Evolutionary conservation across 2,113 vertebrate species (phyloP).

Genomic region (Embiotoca jacksoni): DNA sequence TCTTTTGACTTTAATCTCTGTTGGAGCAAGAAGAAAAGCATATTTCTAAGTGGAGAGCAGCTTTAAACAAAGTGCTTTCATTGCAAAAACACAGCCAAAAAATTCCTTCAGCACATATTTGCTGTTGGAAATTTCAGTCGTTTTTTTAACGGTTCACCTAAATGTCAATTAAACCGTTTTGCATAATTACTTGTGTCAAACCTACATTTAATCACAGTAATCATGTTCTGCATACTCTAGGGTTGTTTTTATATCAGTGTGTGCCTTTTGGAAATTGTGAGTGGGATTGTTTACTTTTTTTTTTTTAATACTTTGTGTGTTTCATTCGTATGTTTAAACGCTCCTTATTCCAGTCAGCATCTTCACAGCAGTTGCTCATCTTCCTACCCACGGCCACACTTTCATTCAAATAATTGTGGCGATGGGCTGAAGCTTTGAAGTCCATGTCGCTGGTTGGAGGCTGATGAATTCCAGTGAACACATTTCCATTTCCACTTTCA

Average conservation of each 20-base stretch:
- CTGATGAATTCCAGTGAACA: constrained; percentile 69
- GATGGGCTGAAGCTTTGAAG: constrained; percentile 73
- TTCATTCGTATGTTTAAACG: neutral
- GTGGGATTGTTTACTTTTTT: too few species aligned
- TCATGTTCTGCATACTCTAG: neutral
- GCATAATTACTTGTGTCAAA: neutral
- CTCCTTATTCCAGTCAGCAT: constrained; percentile 12
- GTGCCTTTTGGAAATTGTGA: neutral
- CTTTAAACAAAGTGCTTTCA: too few species aligned
- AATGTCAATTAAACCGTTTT: neutral
- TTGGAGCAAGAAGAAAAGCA: too few species aligned
- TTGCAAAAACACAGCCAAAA: too few species aligned
- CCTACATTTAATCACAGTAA: neutral
- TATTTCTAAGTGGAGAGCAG: too few species aligned
- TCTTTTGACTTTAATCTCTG: too few species aligned
- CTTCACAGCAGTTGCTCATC: constrained; percentile 30
- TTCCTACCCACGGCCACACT: constrained; percentile 13
- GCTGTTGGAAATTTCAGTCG: too few species aligned
- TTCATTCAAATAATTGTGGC: constrained; percentile 59
- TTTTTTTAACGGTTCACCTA: too few species aligned
- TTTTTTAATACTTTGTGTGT: neutral
- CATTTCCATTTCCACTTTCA: constrained; percentile 76
- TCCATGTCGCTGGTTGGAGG: constrained; percentile 49
- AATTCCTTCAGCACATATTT: too few species aligned
- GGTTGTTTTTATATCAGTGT: neutral